Conservation (phyloP, 2,888 invertebrate genomes). For the Philereme transversata region DNA sequence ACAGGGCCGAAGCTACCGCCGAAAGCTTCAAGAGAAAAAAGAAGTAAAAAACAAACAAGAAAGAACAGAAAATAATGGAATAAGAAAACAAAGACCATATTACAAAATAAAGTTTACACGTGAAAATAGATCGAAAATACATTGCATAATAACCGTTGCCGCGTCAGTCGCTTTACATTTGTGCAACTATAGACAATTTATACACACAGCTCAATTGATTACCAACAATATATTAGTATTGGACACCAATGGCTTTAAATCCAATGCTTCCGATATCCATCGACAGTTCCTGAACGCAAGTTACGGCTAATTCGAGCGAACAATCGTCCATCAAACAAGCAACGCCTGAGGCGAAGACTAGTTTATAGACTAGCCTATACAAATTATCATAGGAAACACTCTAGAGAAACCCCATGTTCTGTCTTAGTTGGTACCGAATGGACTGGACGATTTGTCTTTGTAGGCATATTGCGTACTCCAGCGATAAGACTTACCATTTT, state of each 20-base stretch:
- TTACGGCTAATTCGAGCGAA: slow-evolving; percentile 39
- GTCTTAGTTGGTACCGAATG: slow-evolving; percentile 46
- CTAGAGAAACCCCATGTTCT: slow-evolving; percentile 60
- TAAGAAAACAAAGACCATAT: too few species aligned
- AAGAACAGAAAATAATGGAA: too few species aligned
- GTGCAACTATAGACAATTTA: not conserved
- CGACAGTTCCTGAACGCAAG: slow-evolving; percentile 39
- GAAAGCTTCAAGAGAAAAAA: too few species aligned
- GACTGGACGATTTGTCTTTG: slow-evolving; percentile 59
- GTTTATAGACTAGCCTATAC: slow-evolving; percentile 46
- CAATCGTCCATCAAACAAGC: slow-evolving; percentile 42
- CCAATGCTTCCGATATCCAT: slow-evolving; percentile 29
- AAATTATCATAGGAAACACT: slow-evolving; percentile 59
- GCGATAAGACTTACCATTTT: slow-evolving; percentile 41
- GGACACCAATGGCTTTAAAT: slow-evolving; percentile 27
- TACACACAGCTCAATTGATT: slow-evolving; percentile 20
- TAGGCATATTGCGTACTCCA: slow-evolving; percentile 50
- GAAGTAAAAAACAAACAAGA: too few species aligned
- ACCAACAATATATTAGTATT: slow-evolving; percentile 22
- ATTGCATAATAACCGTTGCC: too few species aligned
- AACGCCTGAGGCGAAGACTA: slow-evolving; percentile 46
- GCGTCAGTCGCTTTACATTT: not conserved
- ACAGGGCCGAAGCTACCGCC: too few species aligned
- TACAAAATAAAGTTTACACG: too few species aligned
- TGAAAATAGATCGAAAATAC: too few species aligned